These are phyloP conservation scores for Rhingia rostrata DNA, from an alignment of 2,888 invertebrate species.

Conservation along the genomic window DNA sequence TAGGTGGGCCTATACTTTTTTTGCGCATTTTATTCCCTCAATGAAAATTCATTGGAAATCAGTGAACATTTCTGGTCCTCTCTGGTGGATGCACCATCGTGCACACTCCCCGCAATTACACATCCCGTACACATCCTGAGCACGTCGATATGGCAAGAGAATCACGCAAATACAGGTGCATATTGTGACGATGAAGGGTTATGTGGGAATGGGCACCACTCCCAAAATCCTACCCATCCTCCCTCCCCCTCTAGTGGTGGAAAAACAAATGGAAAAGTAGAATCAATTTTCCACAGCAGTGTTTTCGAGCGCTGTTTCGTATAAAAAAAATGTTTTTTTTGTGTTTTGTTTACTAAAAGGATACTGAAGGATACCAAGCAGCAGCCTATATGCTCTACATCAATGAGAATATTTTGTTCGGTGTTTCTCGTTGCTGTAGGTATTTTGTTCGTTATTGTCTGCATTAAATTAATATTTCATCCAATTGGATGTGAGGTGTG, in stretches of 20 bases:
- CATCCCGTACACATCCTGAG: slow-evolving; percentile 39
- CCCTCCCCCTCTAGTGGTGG: not conserved
- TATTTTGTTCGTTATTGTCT: slow-evolving; percentile 33
- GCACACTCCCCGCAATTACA: slow-evolving; percentile 22
- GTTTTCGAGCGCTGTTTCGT: slow-evolving; percentile 13
- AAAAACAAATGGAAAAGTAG: slow-evolving; percentile 8
- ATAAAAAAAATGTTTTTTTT: slow-evolving; percentile 12
- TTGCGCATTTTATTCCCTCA: not conserved
- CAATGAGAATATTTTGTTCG: not conserved
- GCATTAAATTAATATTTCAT: slow-evolving; percentile 65
- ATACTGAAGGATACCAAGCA: slow-evolving; percentile 25
- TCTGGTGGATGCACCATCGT: slow-evolving; percentile 1
- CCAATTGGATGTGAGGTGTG: slow-evolving; percentile 44
- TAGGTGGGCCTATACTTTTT: not conserved
- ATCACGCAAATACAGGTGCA: slow-evolving; percentile 44
- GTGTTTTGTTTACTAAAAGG: slow-evolving; percentile 20
- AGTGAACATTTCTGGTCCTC: slow-evolving; percentile 45
- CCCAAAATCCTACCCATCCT: no score
- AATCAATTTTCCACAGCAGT: slow-evolving; percentile 38
- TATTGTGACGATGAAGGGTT: not conserved
- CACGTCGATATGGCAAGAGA: not conserved
- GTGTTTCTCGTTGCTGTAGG: not conserved
- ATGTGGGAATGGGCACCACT: not conserved
- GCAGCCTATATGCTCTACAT: not conserved
- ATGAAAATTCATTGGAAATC: slow-evolving; percentile 62